Percentiles rank a stretch among this genome's conserved stretches.
Evolutionary conservation across 1,140 invertebrate species (phyloP).

Genomic region (Rhopalosiphum maidis): DNA sequence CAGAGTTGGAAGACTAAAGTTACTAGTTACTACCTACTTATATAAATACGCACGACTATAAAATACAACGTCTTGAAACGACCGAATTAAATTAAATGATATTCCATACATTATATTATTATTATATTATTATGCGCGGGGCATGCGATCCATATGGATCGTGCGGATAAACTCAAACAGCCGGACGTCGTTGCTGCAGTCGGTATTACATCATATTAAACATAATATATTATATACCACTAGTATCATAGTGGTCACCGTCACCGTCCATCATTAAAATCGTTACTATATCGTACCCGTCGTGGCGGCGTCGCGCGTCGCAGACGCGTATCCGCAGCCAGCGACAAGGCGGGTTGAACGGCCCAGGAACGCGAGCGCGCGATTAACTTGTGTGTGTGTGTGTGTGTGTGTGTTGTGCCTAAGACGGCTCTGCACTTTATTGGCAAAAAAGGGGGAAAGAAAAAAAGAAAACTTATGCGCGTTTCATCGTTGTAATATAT

Average conservation of each 20-base stretch:
- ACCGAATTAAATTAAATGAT: constrained; percentile 17
- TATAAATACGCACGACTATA: background rate
- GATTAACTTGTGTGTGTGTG: background rate
- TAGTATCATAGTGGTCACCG: background rate
- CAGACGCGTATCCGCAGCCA: background rate
- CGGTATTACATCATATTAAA: constrained; percentile 12
- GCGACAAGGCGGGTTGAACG: constrained; percentile 24
- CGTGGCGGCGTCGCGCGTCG: background rate
- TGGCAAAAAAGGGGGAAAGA: background rate
- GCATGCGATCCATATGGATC: background rate
- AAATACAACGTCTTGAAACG: background rate
- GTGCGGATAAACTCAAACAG: constrained; percentile 12
- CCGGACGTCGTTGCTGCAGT: background rate
- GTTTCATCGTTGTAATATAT: background rate
- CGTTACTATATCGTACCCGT: constrained; percentile 20
- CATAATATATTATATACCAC: background rate
- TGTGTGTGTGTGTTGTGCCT: background rate
- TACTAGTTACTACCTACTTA: background rate
- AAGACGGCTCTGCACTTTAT: constrained; percentile 5
- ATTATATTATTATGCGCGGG: background rate
- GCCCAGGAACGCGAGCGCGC: background rate
- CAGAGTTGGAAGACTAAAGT: background rate
- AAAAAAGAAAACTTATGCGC: background rate
- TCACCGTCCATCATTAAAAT: constrained; percentile 22
- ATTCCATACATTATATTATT: constrained; percentile 13